Evolutionary conservation across 2,888 invertebrate genomes (phyloP).

Genomic region (Tanytarsus gracilentus): DNA sequence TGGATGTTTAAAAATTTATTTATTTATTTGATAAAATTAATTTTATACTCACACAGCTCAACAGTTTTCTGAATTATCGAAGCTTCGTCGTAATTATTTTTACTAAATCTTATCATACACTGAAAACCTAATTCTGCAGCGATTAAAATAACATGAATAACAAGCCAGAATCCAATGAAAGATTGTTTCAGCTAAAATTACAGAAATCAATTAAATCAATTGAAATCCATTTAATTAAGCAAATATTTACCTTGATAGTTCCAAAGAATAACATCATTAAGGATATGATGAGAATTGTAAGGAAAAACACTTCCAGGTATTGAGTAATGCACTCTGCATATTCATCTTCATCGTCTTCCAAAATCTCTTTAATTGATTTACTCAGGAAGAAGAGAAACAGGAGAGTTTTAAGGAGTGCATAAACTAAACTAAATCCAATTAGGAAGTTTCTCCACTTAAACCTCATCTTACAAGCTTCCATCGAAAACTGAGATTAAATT

Average conservation of each 20-base stretch:
- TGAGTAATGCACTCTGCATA: neutral
- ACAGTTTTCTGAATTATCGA: neutral
- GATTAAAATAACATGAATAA: neutral
- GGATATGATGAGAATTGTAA: neutral
- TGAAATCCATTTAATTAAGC: neutral
- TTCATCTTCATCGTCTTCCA: neutral
- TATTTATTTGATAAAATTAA: neutral
- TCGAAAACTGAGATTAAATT: neutral
- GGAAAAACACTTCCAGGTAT: conserved; percentile 12
- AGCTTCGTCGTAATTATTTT: neutral
- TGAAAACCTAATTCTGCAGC: neutral
- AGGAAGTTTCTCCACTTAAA: neutral
- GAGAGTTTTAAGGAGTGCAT: neutral
- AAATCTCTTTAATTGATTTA: neutral
- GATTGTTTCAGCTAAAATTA: conserved; percentile 7
- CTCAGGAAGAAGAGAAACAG: neutral
- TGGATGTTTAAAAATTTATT: neutral
- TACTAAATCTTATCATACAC: conserved; percentile 5
- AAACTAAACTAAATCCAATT: neutral
- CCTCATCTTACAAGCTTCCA: neutral
- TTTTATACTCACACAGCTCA: neutral
- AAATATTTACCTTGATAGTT: conserved; percentile 3
- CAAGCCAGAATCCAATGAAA: conserved; percentile 12
- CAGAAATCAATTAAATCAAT: neutral
- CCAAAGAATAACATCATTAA: neutral